Evolutionary conservation across 2,113 vertebrate species (phyloP), one percentile per base, ranked within the genome.

Genomic region (Planiliza haematocheilus): DNA sequence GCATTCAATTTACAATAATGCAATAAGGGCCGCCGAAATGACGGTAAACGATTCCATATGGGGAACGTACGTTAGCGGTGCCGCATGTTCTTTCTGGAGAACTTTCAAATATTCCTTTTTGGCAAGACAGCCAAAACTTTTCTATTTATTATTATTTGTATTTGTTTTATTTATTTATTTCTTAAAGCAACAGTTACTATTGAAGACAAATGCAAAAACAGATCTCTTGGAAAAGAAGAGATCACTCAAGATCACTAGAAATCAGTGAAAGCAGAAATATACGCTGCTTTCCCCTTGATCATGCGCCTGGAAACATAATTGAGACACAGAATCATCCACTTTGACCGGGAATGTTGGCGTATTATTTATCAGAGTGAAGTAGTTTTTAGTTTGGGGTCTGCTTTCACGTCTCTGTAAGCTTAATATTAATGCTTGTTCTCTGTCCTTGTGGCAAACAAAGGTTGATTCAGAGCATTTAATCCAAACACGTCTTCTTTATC

Each of bases 11-110:
- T 61, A 63, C 59, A 80, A 83, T 58, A 77, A 81, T 51, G 61
- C 55, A 57, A 53, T 55, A 49, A 30, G n/a, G n/a, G n/a, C n/a
- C n/a, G n/a, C 56, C 70, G 56, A 77, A 65, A 52, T 7, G 63
- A 70, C 24, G 51, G 55, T 81, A 84, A 89, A 85, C 64, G 76
- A 78, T 83, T 86, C 77, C 79, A 83, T 80, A 85, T 88, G 88
- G 53, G 80, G 81, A 84, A 77, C 77, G 84, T 65, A 52, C 52
- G 67, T 81, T 61, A 55, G 20, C 50, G 21, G 38, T 55, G 61
- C 55, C 70, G 56, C 51, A 43, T 48, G 67, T 86, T 71, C 53
- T 50, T 61, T 58, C 34, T 55, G 38, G 36, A 77, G 65, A 56
- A 68, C 34, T 52, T 65, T 36, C 60, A 75, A 70, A 74, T 41